Base-by-base conservation (phyloP, 2,797 vertebrate genomes). In the Bradypodion ventrale region DNA sequence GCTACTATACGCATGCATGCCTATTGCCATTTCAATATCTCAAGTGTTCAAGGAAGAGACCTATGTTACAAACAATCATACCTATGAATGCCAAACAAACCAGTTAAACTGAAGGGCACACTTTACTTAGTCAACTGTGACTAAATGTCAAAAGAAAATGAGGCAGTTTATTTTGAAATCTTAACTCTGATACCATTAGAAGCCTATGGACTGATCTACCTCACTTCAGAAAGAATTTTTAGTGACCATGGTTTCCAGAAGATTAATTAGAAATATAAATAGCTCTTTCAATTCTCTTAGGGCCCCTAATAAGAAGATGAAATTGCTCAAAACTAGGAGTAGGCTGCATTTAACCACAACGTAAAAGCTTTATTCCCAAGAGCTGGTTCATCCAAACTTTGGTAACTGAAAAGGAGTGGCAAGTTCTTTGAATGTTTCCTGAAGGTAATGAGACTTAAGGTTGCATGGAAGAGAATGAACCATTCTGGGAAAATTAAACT, bases 211-310 rank as follows among this genome's bases (percentile, higher is more conserved):
- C 25, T 69, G 49, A 60, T 75, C 73, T 10, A 15, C 21, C 52
- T 70, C 37, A 83, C 52, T 77, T 83, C 82, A 77, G 75, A 83
- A 83, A 83, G 75, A 77, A 83, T 83, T 69, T 77, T 83, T 44
- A 83, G 72, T 68, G 62, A 29, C 73, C 62, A 23, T 49, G n/a
- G 44, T 56, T 83, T 77, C 74, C 65, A 46, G 69, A 56, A 83
- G 63, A 69, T 77, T 77, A 77, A 83, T 83, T 83, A 75, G 82
- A 83, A 69, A 69, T 77, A 69, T 83, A 77, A 68, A 83, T 77
- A 77, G 83, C 83, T 74, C 73, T 73, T 80, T 56, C 32, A 0
- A 75, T 88, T 81, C 21, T 85, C 78, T 21, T 73, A 62, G 2
- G 40, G 66, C 4, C 15, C 62, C 56, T 77, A 82, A 72, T 82